phyloP scores from a whole-genome alignment of 2,113 vertebrate species.

The Leptobrachium ailaonicum region DNA sequence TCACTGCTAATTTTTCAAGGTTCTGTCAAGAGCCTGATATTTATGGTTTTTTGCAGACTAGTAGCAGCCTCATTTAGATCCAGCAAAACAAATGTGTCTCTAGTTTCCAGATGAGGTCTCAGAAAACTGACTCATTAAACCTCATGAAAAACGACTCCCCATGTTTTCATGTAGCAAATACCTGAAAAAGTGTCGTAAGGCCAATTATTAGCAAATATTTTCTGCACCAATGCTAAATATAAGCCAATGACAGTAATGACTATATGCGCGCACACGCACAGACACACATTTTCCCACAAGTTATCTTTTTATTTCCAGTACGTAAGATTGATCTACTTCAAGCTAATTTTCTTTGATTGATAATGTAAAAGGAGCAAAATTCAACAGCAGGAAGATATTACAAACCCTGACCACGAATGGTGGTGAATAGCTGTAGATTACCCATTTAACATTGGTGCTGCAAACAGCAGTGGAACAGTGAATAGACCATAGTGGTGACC shows the following conservation, averaged over 20 bases:
- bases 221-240: conserved; percentile 20
- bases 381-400: too few relatives aligned
- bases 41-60: conserved; percentile 25
- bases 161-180: conserved; percentile 22
- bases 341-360: too few relatives aligned
- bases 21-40: conserved; percentile 18
- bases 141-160: conserved; percentile 30
- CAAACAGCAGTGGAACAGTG: too few relatives aligned
- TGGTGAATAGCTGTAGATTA: too few relatives aligned
- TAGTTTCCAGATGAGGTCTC: conserved; percentile 19
- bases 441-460: too few relatives aligned
- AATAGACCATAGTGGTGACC: too few relatives aligned
- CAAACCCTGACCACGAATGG: too few relatives aligned
- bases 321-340: too few relatives aligned
- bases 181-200: conserved; percentile 16
- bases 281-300: too few relatives aligned
- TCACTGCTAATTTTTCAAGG: conserved; percentile 3
- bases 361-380: too few relatives aligned
- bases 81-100: conserved; percentile 35
- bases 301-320: too few relatives aligned
- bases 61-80: conserved; percentile 30
- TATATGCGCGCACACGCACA: too few relatives aligned
- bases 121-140: conserved; percentile 39
- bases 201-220: conserved; percentile 1
- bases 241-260: neutral